These are phyloP conservation scores for Xylota sylvarum DNA, from an alignment of 2,888 invertebrate species.

Conservation along the genomic window DNA sequence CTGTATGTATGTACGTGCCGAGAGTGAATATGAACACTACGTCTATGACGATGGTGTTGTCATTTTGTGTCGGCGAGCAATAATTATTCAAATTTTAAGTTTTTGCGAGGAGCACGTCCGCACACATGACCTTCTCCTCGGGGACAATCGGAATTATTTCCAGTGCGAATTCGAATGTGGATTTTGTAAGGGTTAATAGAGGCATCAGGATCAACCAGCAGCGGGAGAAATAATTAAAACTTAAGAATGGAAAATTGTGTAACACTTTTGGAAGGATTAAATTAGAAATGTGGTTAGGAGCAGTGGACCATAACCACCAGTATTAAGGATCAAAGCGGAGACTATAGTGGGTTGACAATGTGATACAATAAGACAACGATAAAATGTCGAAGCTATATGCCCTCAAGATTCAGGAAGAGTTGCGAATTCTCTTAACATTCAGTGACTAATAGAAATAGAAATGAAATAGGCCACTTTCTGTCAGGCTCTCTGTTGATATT, in stretches of 20 bases:
- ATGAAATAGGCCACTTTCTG: no score
- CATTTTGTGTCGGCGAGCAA: slow-evolving; percentile 72
- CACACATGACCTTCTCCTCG: slow-evolving; percentile 72
- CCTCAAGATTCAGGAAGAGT: no score
- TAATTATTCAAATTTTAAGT: slow-evolving; percentile 75
- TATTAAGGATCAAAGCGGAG: no score
- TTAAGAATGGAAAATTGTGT: neutral
- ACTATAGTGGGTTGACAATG: no score
- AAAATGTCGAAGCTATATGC: no score
- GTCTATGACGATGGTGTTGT: slow-evolving; percentile 61
- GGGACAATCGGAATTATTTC: slow-evolving; percentile 56
- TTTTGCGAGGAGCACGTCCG: slow-evolving; percentile 68
- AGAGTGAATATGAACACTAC: slow-evolving; percentile 7
- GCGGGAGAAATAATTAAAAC: slow-evolving; percentile 8
- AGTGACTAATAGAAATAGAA: no score
- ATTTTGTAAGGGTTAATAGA: slow-evolving; percentile 9
- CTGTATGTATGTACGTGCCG: slow-evolving; percentile 24
- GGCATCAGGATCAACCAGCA: slow-evolving; percentile 13
- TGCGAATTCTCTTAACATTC: no score
- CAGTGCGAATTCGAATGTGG: slow-evolving; percentile 2
- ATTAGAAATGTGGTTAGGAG: no score
- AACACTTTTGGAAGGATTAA: neutral
- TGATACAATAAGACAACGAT: no score
- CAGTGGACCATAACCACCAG: no score
- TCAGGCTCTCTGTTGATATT: no score